Percentiles rank a stretch among this genome's conserved stretches.
phyloP scores from a whole-genome alignment of 2,113 vertebrate genomes.

The Cacatua alba region DNA sequence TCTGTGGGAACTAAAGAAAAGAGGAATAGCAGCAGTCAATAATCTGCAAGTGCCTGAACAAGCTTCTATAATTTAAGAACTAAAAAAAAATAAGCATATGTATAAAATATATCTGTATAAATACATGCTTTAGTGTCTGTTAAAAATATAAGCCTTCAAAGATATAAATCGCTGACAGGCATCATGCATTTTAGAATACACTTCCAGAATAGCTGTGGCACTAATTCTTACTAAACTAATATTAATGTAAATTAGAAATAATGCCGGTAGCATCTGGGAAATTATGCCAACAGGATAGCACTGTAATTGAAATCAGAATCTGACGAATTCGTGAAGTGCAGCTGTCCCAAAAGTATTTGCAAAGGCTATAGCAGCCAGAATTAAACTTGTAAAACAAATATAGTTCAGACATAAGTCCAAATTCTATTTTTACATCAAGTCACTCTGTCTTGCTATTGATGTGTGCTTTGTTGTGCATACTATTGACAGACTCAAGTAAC shows the following conservation, averaged over 20 bases:
- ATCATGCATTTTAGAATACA: not conserved
- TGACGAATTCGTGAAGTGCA: not conserved
- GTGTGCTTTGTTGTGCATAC: not conserved
- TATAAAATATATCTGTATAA: not conserved
- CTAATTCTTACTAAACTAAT: constrained; percentile 13
- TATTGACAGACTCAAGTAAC: not conserved
- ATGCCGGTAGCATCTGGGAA: not conserved
- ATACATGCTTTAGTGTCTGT: not conserved
- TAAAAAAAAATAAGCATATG: not conserved
- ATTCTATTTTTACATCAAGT: not conserved
- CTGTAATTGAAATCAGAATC: not conserved
- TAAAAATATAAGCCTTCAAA: constrained; percentile 1
- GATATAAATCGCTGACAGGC: not conserved
- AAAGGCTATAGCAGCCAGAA: not conserved
- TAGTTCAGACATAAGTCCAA: not conserved
- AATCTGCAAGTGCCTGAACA: not conserved
- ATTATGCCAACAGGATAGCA: not conserved
- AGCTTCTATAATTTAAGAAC: not conserved
- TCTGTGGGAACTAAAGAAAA: not conserved
- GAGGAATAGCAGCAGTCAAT: not conserved
- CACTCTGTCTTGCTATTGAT: not conserved
- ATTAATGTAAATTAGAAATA: constrained; percentile 32
- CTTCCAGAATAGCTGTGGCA: not conserved
- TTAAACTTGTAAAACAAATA: not conserved
- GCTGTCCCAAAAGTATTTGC: not conserved